Base-by-base conservation (phyloP, 2,888 invertebrate species). In the Orthonychiurus folsomi region DNA sequence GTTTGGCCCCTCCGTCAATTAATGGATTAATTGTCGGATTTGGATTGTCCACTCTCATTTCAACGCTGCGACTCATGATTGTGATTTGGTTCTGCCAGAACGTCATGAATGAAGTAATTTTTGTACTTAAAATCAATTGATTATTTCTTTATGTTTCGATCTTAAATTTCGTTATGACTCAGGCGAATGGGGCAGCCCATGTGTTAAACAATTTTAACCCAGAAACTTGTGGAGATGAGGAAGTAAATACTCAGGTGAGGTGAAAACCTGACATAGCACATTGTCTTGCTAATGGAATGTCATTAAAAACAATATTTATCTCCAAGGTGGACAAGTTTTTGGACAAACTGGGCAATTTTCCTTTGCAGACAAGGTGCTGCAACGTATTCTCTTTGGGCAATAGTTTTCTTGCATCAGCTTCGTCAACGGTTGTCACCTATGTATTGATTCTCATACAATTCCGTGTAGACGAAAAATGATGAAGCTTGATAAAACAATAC, bases 361-460 rank as follows among this genome's bases (percentile, higher is more conserved):
- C 52, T 9, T 20, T 52, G 9, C 20, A 23, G 52, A 52, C 24
- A 21, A 5, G 21, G 9, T 20, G 21, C 9, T 23, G 20, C 52
- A 23, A 23, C n/a, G n/a, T 52, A 12, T 52, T 52, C n/a, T 9
- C 5, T 12, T 9, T 52, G 5, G 52, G 52, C 12, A 21, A 20
- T 20, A 9, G 21, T 9, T 12, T 52, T n/a, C 9, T 12, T 52
- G 52, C 52, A 3, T 52, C 52, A 5, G 52, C 52, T 52, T 9
- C 52, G 20, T 20, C 21, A 3, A 52, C 20, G 20, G 20, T 52
- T 23, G 24, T 52, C 9, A 52, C 52, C 9, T 52, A 52, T 23
- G 52, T 52, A 12, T 20, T 52, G n/a, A 23, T 52, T 20, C 52
- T 52, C 9, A 52, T 52, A 3, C 52, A 52, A 52, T 52, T 52